Evolutionary conservation across 2,113 vertebrate genomes (phyloP).

Genomic region (Dissostichus mawsoni): DNA sequence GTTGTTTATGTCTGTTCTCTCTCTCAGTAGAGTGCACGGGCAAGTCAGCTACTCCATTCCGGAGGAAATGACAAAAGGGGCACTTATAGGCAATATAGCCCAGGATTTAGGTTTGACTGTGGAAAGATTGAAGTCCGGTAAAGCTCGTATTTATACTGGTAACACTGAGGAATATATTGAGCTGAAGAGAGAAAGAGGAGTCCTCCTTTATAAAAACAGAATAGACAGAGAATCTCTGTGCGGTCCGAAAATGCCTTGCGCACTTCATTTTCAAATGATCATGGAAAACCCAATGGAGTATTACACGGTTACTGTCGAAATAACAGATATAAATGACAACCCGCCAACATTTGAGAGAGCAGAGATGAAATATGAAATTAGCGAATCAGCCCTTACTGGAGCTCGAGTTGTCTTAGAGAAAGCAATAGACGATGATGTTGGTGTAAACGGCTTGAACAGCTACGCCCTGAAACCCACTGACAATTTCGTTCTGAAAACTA

Average conservation of each 20-base stretch:
- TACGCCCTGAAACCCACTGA: constrained; percentile 77
- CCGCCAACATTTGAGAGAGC: constrained; percentile 74
- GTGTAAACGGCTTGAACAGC: constrained; percentile 63
- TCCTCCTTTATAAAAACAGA: constrained; percentile 62
- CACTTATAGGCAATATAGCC: constrained; percentile 49
- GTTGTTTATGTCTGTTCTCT: constrained; percentile 39
- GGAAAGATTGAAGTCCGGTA: constrained; percentile 65
- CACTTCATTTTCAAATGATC: constrained; percentile 69
- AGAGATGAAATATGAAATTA: constrained; percentile 70
- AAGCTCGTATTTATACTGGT: constrained; percentile 78
- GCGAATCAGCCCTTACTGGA: constrained; percentile 52
- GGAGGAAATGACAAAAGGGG: constrained; percentile 59
- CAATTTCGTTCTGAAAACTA: constrained; percentile 73
- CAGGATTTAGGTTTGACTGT: constrained; percentile 71
- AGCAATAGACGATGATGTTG: constrained; percentile 66
- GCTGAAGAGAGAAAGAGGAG: constrained; percentile 72
- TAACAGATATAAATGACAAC: constrained; percentile 73
- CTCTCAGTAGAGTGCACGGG: constrained; percentile 9
- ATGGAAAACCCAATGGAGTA: constrained; percentile 78
- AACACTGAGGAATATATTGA: constrained; percentile 76
- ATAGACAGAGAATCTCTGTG: constrained; percentile 73
- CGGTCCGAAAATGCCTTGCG: constrained; percentile 61
- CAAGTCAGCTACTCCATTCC: constrained; percentile 71
- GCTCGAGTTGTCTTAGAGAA: constrained; percentile 64
- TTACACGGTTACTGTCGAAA: constrained; percentile 63